Base-by-base conservation (phyloP, 2,888 invertebrate species). In the Eilema griseolum region DNA sequence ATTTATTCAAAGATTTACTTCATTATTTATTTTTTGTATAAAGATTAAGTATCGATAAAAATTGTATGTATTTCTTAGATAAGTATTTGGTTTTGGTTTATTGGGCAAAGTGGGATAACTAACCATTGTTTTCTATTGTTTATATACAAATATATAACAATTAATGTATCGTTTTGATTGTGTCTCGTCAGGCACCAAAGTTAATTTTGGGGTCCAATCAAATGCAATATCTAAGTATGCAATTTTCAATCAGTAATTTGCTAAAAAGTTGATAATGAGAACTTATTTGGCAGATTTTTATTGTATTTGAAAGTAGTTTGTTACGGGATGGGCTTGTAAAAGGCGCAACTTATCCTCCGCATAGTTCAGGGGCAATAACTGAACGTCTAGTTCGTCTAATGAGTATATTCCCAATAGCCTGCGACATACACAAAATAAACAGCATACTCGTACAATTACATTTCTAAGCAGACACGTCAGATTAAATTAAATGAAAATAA, bases 81-180 rank as follows among this genome's bases (percentile, higher is more conserved):
- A n/a, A n/a, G n/a, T n/a, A 69, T 69, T 70, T 71, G 77, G 77
- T 71, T 77, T 79, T 79, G 77, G 80, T 60, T 73, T 75, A 67
- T 60, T 64, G 20, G 69, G 71, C 65, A 57, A 33, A 20, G 24
- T 57, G 66, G 66, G 23, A 24, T 52, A 56, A 33, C 33, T 61
- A 61, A 61, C 28, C 16, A 24, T 65, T 31, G 10, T 20, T 23
- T 46, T 52, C 5, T 28, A 12, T 64, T 12, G 4, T n/a, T n/a
- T 64, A 8, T 59, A 59, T 16, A 57, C 12, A 24, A 26, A 59
- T 24, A 10, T 24, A 16, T 59, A 59, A 16, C 24, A 16, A 59
- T 59, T 23, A 3, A 26, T 37, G 26, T 24, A 24, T 26, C 14
- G 1, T 52, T 28, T 3, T 56, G 12, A 52, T 56, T 8, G n/a